These are phyloP conservation scores for Sebastes melanostomus DNA, from an alignment of 2,797 vertebrate genomes.

Conservation along the genomic window DNA sequence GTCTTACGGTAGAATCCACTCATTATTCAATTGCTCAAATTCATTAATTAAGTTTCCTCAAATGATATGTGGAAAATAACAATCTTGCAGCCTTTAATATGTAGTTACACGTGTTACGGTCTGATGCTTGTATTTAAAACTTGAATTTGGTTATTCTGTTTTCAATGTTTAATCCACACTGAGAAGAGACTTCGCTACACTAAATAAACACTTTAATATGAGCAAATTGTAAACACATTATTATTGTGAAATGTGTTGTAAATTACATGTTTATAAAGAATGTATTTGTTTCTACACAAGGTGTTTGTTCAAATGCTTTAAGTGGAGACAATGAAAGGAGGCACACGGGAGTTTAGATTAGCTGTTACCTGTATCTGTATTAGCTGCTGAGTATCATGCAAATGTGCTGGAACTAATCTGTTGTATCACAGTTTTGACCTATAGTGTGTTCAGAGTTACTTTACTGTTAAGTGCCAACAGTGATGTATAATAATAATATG, in stretches of 20 bases:
- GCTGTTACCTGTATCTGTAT: conserved; percentile 8
- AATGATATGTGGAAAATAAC: background rate
- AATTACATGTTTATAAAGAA: conserved; percentile 19
- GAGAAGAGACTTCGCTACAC: background rate
- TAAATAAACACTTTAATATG: conserved; percentile 1
- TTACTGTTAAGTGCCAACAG: conserved; percentile 36
- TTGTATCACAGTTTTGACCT: conserved; percentile 3
- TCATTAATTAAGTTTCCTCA: background rate
- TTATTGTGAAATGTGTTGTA: conserved; percentile 20
- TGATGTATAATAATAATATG: conserved; percentile 31
- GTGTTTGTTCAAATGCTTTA: background rate
- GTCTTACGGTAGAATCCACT: background rate
- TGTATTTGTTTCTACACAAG: background rate
- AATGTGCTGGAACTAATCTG: conserved; percentile 27
- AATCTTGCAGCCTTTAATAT: background rate
- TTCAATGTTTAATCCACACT: conserved; percentile 1
- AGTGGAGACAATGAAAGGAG: background rate
- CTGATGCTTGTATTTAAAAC: conserved; percentile 4
- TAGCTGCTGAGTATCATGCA: conserved; percentile 27
- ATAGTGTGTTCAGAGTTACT: background rate
- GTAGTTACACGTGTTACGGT: background rate
- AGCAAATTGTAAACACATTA: background rate
- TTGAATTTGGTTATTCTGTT: conserved; percentile 18
- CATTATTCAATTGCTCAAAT: background rate
- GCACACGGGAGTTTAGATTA: background rate